Evolutionary conservation across 2,888 invertebrate species (phyloP), one percentile per base, ranked within the genome.

Genomic region (Amiota mariae): DNA sequence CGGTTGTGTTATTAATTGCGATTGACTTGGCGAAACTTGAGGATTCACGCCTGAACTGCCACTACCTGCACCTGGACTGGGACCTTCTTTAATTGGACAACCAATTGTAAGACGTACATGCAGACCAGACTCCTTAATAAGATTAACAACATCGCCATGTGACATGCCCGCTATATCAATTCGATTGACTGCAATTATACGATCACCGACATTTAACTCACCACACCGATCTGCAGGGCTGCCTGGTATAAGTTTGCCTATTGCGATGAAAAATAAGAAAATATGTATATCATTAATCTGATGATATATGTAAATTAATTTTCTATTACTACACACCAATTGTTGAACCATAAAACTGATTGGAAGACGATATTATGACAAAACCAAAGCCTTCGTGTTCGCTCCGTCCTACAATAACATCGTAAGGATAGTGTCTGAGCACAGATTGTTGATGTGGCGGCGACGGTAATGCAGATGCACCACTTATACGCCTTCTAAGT

Each of bases 341-440:
- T 36, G 97, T 97, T 1, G 95, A 95, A 47, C 95, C 95, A 77
- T 90, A 88, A 90, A 92, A 78, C 90, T 93, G 81, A 95, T 96
- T 97, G 4, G 97, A 96, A 8, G 97, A 97, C 0, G 98, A 98
- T 83, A 99, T 98, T 81, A 99, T 98, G 67, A 99, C 98, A 90
- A 99, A 99, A 12, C 99, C 99, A 89, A 99, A 99, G 6, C 99
- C 99, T 90, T 99, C 99, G 79, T 95, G 96, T 86, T 98, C 98
- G 88, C 94, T 93, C 70, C 98, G 92, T 76, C 94, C 94, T 1
- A 99, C 96, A 1, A 96, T 95, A 6, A 99, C 97, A 90, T 98
- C 97, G 86, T 98, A 98, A 0, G 98, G 97, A 87, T 89, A 90
- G 9, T 86, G 87, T 20, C 85, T 72, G n/a, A 83, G 46, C 72